These are phyloP conservation scores for Sinhomidia bicolor DNA, from an alignment of 2,888 invertebrate genomes.

Conservation along the genomic window DNA sequence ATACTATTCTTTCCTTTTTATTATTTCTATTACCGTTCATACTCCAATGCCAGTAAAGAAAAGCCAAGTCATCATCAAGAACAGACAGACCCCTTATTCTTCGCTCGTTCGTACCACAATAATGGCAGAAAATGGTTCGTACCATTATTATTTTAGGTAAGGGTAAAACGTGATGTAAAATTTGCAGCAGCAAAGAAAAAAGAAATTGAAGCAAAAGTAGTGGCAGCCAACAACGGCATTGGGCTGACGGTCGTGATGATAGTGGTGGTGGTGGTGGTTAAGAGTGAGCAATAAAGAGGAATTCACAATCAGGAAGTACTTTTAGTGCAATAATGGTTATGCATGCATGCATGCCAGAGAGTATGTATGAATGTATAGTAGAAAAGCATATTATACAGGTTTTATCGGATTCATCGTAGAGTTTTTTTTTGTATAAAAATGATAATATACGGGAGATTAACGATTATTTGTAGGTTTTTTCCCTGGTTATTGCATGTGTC, in stretches of 20 bases:
- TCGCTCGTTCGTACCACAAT: background rate
- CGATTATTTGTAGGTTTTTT: conserved; percentile 39
- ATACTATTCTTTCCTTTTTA: background rate
- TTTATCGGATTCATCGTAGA: conserved; percentile 47
- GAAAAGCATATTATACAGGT: conserved; percentile 18
- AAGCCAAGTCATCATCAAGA: background rate
- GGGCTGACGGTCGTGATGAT: conserved; percentile 1
- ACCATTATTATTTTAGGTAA: conserved; percentile 20
- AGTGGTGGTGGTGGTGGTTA: background rate
- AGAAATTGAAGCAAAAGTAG: conserved; percentile 19
- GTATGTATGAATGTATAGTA: no score
- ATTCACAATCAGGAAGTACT: conserved; percentile 57
- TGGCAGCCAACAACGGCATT: conserved; percentile 19
- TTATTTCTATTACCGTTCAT: background rate
- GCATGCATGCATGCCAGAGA: conserved; percentile 36
- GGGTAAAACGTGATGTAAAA: conserved; percentile 17
- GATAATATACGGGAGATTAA: conserved; percentile 16
- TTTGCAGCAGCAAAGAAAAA: background rate
- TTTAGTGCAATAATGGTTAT: conserved; percentile 50
- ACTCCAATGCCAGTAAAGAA: background rate
- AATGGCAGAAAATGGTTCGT: background rate
- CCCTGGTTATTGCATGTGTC: conserved; percentile 31
- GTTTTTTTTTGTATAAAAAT: background rate
- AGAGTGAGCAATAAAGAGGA: conserved; percentile 23
- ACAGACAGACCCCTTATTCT: background rate